Percentiles rank a stretch among this genome's conserved stretches.
phyloP scores from a whole-genome alignment of 2,888 invertebrate genomes.

The Pyralis farinalis region DNA sequence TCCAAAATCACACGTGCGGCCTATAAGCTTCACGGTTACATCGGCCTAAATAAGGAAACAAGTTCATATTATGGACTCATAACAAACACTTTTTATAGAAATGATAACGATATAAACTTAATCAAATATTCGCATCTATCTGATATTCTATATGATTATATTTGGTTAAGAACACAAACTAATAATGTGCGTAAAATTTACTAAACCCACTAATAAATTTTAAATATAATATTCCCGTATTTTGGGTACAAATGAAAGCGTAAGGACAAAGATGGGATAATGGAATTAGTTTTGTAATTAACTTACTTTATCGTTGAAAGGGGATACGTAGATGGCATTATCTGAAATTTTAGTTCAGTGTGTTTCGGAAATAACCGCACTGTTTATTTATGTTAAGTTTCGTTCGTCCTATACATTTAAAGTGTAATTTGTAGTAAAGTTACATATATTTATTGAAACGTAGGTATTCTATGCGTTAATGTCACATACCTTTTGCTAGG shows the following conservation, averaged over 20 bases:
- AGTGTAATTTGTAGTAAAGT: too few species aligned
- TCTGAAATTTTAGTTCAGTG: slow-evolving; percentile 49
- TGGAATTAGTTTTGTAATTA: slow-evolving; percentile 63
- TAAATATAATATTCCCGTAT: slow-evolving; percentile 14
- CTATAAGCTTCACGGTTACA: too few species aligned
- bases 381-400: too few species aligned
- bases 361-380: too few species aligned
- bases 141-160: neutral
- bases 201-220: slow-evolving; percentile 17
- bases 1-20: too few species aligned
- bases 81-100: too few species aligned
- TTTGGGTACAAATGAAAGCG: slow-evolving; percentile 9
- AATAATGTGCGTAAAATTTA: slow-evolving; percentile 30
- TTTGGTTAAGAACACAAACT: slow-evolving; percentile 24
- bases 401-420: too few species aligned
- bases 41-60: too few species aligned
- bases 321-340: slow-evolving; percentile 46
- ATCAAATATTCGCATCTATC: slow-evolving; percentile 1
- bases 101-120: neutral
- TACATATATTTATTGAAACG: too few species aligned
- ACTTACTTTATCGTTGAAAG: slow-evolving; percentile 58
- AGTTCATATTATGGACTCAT: too few species aligned
- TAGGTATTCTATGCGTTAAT: too few species aligned
- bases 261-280: slow-evolving; percentile 40
- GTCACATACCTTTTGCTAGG: too few species aligned